phyloP scores from a whole-genome alignment of 30 jellyfish, hydroid and myxozoan species.

The Aurelia aurita region DNA sequence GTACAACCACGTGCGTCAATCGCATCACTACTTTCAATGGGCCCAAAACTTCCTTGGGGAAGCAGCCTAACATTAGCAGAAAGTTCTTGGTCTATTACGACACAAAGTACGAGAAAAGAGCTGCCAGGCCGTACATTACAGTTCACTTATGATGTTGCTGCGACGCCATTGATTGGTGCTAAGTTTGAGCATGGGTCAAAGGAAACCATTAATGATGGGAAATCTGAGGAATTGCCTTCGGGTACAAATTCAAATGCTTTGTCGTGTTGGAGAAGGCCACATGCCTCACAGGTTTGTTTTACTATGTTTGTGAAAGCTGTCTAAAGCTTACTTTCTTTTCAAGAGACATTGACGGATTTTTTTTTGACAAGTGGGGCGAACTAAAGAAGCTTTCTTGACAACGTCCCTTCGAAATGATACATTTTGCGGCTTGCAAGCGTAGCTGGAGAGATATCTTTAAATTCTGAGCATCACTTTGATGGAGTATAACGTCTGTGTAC shows the following conservation, averaged over 20 bases:
- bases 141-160: conserved; percentile 91
- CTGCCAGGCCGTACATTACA: conserved; percentile 99
- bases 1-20: conserved; percentile 97
- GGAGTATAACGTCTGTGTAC: too few species aligned
- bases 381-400: too few species aligned
- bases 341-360: too few species aligned
- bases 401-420: too few species aligned
- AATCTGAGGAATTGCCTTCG: conserved; percentile 54
- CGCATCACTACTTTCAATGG: conserved; percentile 92
- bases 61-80: conserved; percentile 87
- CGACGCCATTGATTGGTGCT: conserved; percentile 98
- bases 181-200: conserved; percentile 70
- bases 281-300: conserved; percentile 96
- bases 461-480: too few species aligned
- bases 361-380: too few species aligned
- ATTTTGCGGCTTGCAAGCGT: too few species aligned
- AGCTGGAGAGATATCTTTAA: too few species aligned
- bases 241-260: conserved; percentile 62
- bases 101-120: conserved; percentile 89
- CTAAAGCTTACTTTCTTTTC: neutral
- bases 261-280: conserved; percentile 97
- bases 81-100: conserved; percentile 80
- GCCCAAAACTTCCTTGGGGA: conserved; percentile 96
- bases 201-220: conserved; percentile 63
- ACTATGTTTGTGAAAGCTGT: neutral